Base-by-base conservation (phyloP, 2,113 vertebrate species). In the Anoura caudifer region DNA sequence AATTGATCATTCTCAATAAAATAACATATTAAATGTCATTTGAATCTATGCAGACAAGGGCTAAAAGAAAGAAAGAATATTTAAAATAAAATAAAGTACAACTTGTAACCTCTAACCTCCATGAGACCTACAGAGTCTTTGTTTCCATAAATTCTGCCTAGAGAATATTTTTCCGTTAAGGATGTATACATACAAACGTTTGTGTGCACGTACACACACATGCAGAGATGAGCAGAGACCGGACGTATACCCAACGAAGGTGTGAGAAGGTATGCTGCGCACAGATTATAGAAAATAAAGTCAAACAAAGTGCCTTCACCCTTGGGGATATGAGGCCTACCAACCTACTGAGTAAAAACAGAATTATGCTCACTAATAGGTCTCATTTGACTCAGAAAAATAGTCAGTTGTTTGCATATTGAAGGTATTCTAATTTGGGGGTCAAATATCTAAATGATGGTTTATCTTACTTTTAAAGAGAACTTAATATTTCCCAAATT, bases 61-160 rank as follows among this genome's bases (percentile, higher is more conserved):
- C 38, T 52, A 67, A 56, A 80, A 14, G 17, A 47, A 79, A 85
- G 4, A 54, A 83, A 85, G 6, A 54, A 59, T 90, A 72, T 41
- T 83, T 84, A 31, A 90, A 76, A 88, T 77, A 84, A 93, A 63
- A 72, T 77, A 47, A 82, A 85, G 9, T 41, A 4, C 2, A 85
- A 28, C 4, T 33, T 77, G 1, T 38, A 94, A 81, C 61, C 33
- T 50, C 36, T 43, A 20, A 54, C 4, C 28, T 65, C 45, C 77
- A 2, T 20, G 26, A 91, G 91, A 79, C 6, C 4, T 69, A 52
- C 13, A 41, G 77, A 89, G 59, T 76, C 45, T 63, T 79, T 94
- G 80, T 90, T 96, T 73, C 54, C 79, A 61, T 19, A 96, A 87
- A 88, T 94, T 96, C 82, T 90, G 14, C 69, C 80, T 85, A 90